Evolutionary conservation across 2,888 invertebrate genomes (phyloP).

Genomic region (Sarcophaga rosellei): DNA sequence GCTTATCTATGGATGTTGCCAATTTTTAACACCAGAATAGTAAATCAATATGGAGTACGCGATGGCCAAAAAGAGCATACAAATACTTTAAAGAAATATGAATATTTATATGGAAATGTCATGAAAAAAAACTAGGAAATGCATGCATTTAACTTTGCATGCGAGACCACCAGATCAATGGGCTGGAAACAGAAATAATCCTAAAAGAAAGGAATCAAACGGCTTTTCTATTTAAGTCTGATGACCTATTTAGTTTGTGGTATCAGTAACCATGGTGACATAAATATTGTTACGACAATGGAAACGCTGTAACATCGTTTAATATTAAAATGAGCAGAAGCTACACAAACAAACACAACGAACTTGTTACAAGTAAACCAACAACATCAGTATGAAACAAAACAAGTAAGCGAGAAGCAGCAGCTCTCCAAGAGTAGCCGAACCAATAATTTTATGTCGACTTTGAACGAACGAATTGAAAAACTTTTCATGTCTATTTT

Average conservation of each 20-base stretch:
- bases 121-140: neutral
- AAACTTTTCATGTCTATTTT: too few species aligned
- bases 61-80: neutral
- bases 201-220: neutral
- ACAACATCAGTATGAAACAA: too few species aligned
- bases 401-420: too few species aligned
- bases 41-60: constrained; percentile 24
- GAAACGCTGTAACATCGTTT: too few species aligned
- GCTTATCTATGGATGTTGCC: constrained; percentile 32
- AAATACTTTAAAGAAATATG: neutral
- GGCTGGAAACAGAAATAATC: constrained; percentile 6
- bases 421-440: too few species aligned
- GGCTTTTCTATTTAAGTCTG: neutral
- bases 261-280: neutral
- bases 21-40: constrained; percentile 24
- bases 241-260: neutral
- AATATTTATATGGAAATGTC: neutral
- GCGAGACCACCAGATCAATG: neutral
- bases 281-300: too few species aligned
- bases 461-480: too few species aligned
- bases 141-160: constrained; percentile 7
- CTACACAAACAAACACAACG: too few species aligned
- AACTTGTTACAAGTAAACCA: too few species aligned
- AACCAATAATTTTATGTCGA: too few species aligned
- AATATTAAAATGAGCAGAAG: too few species aligned